Evolutionary conservation across 2,113 vertebrate species (phyloP).

Genomic region (Crotalus tigris): DNA sequence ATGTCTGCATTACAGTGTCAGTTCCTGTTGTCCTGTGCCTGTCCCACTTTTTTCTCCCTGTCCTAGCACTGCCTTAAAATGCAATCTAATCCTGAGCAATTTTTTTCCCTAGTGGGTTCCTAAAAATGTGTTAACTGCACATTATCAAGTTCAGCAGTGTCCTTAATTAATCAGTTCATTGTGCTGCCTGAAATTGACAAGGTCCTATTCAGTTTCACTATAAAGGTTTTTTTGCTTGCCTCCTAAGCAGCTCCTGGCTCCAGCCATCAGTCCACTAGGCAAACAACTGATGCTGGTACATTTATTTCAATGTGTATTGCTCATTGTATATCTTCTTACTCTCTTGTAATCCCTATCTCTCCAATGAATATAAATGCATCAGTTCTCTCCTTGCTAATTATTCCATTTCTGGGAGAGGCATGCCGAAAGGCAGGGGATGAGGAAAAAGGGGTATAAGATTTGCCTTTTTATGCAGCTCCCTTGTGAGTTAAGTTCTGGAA

Average conservation of each 20-base stretch:
- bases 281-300: background rate
- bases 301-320: background rate
- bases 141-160: background rate
- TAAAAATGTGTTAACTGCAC: background rate
- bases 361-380: background rate
- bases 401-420: background rate
- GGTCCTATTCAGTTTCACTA: background rate
- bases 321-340: background rate
- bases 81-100: background rate
- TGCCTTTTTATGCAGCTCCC: background rate
- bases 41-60: background rate
- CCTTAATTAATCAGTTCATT: background rate
- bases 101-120: background rate
- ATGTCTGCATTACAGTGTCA: background rate
- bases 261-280: background rate
- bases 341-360: background rate
- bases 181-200: background rate
- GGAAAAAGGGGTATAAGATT: background rate
- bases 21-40: background rate
- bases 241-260: background rate
- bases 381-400: background rate
- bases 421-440: background rate
- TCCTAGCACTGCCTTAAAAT: background rate
- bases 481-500: background rate
- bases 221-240: background rate